Conservation (phyloP, 2,888 invertebrate species). For the Epirrhoe alternata region DNA sequence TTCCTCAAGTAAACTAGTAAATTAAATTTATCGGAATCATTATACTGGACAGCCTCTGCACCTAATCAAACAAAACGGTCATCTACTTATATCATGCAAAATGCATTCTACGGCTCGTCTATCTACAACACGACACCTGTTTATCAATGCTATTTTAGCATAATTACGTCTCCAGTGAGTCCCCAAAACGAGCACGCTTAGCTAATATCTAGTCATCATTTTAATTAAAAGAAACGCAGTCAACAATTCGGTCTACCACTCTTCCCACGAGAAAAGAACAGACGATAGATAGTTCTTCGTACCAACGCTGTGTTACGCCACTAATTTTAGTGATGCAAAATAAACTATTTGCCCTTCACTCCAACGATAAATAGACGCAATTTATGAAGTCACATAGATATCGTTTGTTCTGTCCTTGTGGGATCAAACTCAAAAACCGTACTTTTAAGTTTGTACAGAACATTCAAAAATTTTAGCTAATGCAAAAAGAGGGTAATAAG, state of each 20-base stretch:
- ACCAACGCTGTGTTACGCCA: not conserved
- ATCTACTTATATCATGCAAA: constrained; percentile 4
- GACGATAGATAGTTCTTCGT: not conserved
- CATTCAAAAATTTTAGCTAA: too few relatives aligned
- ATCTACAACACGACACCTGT: not conserved
- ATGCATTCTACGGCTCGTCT: constrained; percentile 9
- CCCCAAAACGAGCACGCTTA: not conserved
- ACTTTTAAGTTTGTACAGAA: too few relatives aligned
- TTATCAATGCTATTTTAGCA: constrained; percentile 7
- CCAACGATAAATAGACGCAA: not conserved
- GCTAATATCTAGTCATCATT: constrained; percentile 2
- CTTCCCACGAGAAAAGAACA: not conserved
- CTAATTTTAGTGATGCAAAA: not conserved
- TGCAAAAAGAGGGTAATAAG: too few relatives aligned
- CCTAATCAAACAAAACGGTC: constrained; percentile 1
- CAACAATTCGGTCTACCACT: not conserved
- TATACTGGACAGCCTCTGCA: constrained; percentile 15
- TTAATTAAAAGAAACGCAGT: not conserved
- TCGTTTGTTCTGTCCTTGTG: not conserved
- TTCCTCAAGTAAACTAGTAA: not conserved
- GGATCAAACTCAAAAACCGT: constrained; percentile 1
- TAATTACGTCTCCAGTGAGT: constrained; percentile 15
- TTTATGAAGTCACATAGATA: not conserved
- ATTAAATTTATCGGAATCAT: constrained; percentile 14
- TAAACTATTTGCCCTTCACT: not conserved